These are phyloP conservation scores for Subanguina moxae DNA, from an alignment of 1,140 invertebrate genomes.

Conservation along the genomic window DNA sequence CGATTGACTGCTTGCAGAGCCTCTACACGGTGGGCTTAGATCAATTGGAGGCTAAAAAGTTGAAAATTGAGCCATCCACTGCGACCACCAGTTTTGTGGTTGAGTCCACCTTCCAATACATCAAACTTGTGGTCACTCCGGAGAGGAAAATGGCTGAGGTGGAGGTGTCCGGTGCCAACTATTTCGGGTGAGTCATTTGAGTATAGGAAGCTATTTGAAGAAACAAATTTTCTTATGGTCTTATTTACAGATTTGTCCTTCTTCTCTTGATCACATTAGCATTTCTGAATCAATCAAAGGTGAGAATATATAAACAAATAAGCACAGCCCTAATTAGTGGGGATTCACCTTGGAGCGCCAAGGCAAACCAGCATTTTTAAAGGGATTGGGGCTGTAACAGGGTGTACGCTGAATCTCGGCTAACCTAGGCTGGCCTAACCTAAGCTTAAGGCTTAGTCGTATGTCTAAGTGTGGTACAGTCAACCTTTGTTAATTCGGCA, in stretches of 20 bases:
- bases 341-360: too few relatives aligned
- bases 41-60: constrained; percentile 12
- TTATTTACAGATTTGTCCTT: not conserved
- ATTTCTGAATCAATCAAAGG: constrained; percentile 29
- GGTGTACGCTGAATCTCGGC: too few relatives aligned
- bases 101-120: not conserved
- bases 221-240: too few relatives aligned
- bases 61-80: constrained; percentile 17
- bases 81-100: not conserved
- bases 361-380: too few relatives aligned
- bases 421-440: too few relatives aligned
- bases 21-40: constrained; percentile 15
- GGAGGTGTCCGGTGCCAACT: not conserved
- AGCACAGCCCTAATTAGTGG: too few relatives aligned
- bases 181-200: not conserved
- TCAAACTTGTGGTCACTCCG: not conserved
- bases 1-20: too few relatives aligned
- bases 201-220: too few relatives aligned
- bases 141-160: not conserved
- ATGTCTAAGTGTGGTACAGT: too few relatives aligned
- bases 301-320: not conserved
- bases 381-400: too few relatives aligned
- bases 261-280: constrained; percentile 8
- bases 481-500: too few relatives aligned
- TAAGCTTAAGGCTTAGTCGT: too few relatives aligned